phyloP scores from a whole-genome alignment of 1,140 invertebrate species.

The Diorhabda sublineata region DNA sequence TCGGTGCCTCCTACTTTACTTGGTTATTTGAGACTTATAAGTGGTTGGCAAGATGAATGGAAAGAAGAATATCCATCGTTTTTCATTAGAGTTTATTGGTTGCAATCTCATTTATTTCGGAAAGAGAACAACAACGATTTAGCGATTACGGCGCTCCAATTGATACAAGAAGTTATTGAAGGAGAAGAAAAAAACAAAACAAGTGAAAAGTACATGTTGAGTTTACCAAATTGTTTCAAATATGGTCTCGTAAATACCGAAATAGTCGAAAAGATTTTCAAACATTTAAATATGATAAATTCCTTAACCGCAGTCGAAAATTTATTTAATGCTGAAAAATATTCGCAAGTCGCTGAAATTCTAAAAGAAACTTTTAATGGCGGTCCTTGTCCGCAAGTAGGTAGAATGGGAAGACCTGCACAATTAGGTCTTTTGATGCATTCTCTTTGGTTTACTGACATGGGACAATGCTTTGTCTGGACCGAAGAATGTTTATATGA shows the following conservation, averaged over 20 bases:
- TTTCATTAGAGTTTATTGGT: constrained; percentile 52
- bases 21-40: constrained; percentile 39
- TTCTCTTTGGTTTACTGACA: constrained; percentile 59
- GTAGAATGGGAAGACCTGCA: constrained; percentile 50
- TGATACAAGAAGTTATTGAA: constrained; percentile 47
- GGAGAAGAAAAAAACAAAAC: constrained; percentile 38
- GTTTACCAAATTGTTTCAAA: constrained; percentile 52
- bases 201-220: constrained; percentile 42
- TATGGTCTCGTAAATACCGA: constrained; percentile 49
- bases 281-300: constrained; percentile 53
- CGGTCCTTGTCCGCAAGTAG: constrained; percentile 42
- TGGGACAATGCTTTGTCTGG: constrained; percentile 70
- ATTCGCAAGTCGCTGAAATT: constrained; percentile 60
- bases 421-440: constrained; percentile 64
- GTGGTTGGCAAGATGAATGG: constrained; percentile 47
- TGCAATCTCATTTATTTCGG: constrained; percentile 53
- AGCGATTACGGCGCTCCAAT: constrained; percentile 49
- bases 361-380: constrained; percentile 53
- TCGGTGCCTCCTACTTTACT: constrained; percentile 27
- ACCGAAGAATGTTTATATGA: constrained; percentile 64
- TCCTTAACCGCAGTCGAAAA: constrained; percentile 54
- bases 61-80: constrained; percentile 46
- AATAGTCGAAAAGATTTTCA: constrained; percentile 49
- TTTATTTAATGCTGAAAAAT: constrained; percentile 59
- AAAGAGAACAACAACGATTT: constrained; percentile 51